A percentile compares a stretch with the other conserved stretches of the same genome.
These are phyloP conservation scores for Charanyca ferruginea DNA, from an alignment of 2,888 invertebrate genomes.

Conservation along the genomic window DNA sequence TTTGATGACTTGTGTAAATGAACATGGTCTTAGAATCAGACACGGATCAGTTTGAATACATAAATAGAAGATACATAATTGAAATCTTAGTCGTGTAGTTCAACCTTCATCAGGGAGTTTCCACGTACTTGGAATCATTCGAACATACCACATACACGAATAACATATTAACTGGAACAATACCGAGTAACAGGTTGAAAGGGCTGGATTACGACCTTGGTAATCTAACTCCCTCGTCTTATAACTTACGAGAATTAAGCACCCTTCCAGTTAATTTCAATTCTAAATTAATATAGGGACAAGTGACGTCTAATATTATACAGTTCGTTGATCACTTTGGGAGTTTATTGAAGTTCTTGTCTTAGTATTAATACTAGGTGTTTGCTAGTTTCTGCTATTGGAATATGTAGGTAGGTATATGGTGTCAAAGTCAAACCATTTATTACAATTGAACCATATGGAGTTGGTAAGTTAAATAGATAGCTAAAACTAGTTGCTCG, in stretches of 20 bases:
- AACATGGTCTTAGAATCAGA: neutral
- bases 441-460: no score
- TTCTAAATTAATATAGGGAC: constrained; percentile 46
- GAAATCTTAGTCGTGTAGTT: constrained; percentile 21
- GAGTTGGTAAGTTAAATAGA: no score
- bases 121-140: constrained; percentile 39
- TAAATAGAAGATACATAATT: constrained; percentile 5
- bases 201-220: constrained; percentile 41
- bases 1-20: no score
- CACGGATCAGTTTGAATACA: no score
- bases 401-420: neutral
- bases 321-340: constrained; percentile 53
- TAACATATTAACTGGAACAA: constrained; percentile 49
- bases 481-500: no score
- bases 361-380: neutral
- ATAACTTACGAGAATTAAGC: constrained; percentile 49
- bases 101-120: constrained; percentile 13
- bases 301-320: constrained; percentile 50
- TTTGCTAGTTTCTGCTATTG: constrained; percentile 13
- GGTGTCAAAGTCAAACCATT: no score
- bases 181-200: constrained; percentile 55
- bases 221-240: constrained; percentile 44
- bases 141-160: constrained; percentile 47
- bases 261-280: constrained; percentile 58
- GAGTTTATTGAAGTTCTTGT: constrained; percentile 48